Conservation (phyloP, 2,113 vertebrate genomes). For the Aramus guarauna region DNA sequence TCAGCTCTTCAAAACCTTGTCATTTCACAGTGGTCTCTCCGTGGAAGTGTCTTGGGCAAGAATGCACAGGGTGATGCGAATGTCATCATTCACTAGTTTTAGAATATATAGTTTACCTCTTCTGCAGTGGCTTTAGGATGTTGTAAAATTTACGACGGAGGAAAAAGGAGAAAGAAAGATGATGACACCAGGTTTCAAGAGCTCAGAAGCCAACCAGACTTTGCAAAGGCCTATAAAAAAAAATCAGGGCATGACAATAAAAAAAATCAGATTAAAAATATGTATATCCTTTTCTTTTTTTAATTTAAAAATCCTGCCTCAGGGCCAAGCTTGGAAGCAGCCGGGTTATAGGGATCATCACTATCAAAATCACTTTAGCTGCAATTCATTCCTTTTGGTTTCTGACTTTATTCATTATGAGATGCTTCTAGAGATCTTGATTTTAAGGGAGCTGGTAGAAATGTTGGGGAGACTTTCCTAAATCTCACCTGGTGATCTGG, state of each 20-base stretch:
- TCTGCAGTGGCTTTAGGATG: conserved; percentile 53
- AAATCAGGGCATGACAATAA: conserved; percentile 45
- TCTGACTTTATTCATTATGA: conserved; percentile 67
- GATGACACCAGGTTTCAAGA: conserved; percentile 49
- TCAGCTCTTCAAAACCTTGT: neutral
- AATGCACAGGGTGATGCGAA: neutral
- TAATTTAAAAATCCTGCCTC: conserved; percentile 75
- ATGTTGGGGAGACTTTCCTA: conserved; percentile 35
- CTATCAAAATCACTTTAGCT: conserved; percentile 71
- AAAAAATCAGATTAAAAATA: conserved; percentile 70
- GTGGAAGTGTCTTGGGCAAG: neutral
- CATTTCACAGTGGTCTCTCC: neutral
- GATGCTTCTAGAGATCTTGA: conserved; percentile 67
- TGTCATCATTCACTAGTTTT: conserved; percentile 9
- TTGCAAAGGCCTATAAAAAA: conserved; percentile 56
- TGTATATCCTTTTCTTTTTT: conserved; percentile 67
- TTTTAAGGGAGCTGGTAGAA: conserved; percentile 71
- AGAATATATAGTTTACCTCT: neutral
- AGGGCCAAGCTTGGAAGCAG: conserved; percentile 71
- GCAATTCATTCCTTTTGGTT: conserved; percentile 70
- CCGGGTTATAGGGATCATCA: conserved; percentile 64
- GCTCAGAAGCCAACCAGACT: conserved; percentile 59
- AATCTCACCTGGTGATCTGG: conserved; percentile 49
- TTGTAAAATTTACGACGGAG: conserved; percentile 49
- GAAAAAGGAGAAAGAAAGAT: conserved; percentile 18